These are phyloP conservation scores for Taeniopygia guttata DNA, from an alignment of 2,797 vertebrate species.

Conservation along the genomic window DNA sequence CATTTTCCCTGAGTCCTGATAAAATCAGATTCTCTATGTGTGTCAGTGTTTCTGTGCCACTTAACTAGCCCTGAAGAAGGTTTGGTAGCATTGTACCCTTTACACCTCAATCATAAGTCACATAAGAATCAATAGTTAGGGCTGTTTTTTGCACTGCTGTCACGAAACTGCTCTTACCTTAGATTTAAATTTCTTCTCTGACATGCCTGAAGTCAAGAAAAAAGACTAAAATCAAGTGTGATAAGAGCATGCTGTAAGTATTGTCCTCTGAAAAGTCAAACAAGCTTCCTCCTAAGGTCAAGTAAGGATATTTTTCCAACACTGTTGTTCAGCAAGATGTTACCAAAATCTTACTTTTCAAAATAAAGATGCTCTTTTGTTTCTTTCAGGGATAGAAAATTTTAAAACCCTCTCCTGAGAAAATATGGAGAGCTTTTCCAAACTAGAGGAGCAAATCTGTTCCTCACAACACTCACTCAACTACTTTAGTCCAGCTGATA, in stretches of 20 bases:
- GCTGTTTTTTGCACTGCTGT: neutral
- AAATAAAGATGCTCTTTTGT: neutral
- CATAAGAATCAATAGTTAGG: neutral
- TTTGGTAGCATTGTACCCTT: neutral
- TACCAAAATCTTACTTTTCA: neutral
- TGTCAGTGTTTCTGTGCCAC: neutral
- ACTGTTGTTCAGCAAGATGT: neutral
- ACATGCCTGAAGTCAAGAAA: neutral
- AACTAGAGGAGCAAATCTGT: neutral
- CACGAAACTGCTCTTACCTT: neutral
- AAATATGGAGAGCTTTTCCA: neutral
- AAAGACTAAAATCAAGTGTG: neutral
- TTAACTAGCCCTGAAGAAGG: neutral
- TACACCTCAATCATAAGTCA: neutral
- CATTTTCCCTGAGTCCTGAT: neutral
- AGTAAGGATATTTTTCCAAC: neutral
- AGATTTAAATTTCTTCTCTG: neutral
- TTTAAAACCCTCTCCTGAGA: neutral
- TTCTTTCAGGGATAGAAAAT: neutral
- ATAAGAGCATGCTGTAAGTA: neutral
- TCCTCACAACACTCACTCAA: neutral
- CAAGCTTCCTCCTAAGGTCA: neutral
- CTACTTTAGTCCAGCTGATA: neutral
- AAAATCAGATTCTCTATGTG: neutral
- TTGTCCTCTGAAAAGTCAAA: neutral